A percentile compares a stretch with the other conserved stretches of the same genome.
phyloP scores from a whole-genome alignment of 1,140 invertebrate species.

The Aphaenogaster rudis region DNA sequence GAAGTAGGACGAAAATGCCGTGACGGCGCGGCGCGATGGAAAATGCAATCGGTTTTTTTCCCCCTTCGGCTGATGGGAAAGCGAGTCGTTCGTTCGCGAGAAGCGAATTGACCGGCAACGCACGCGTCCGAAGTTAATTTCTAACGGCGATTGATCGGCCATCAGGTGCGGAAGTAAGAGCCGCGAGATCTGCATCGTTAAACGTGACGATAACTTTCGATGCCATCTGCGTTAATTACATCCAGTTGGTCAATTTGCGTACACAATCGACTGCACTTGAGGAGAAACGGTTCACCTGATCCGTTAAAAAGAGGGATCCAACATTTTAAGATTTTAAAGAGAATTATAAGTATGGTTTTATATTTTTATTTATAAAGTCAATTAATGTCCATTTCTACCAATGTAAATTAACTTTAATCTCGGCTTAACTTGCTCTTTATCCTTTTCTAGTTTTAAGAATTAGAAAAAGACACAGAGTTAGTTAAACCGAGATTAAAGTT shows the following conservation, averaged over 20 bases:
- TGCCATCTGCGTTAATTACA: not conserved
- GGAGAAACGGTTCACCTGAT: not conserved
- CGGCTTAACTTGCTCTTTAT: too few relatives aligned
- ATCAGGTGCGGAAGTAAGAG: slow-evolving; percentile 29
- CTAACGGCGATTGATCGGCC: slow-evolving; percentile 10
- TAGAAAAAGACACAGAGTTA: too few relatives aligned
- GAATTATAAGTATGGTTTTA: not conserved
- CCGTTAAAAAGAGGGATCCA: not conserved
- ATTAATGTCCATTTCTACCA: too few relatives aligned
- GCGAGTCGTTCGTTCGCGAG: not conserved
- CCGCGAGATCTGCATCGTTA: slow-evolving; percentile 5
- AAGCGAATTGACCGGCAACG: not conserved
- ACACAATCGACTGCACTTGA: not conserved
- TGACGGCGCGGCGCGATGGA: slow-evolving; percentile 1
- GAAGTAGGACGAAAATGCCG: slow-evolving; percentile 54
- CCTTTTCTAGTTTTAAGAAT: too few relatives aligned
- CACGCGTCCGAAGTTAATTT: slow-evolving; percentile 26
- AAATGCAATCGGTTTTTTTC: slow-evolving; percentile 51
- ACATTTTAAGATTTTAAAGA: not conserved
- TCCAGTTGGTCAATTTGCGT: not conserved
- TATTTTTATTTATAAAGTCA: too few relatives aligned
- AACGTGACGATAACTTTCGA: slow-evolving; percentile 23
- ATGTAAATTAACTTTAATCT: too few relatives aligned
- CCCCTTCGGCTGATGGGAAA: slow-evolving; percentile 34
- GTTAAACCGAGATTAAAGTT: too few relatives aligned